phyloP scores from a whole-genome alignment of 2,888 invertebrate genomes.

The Idaea straminata region DNA sequence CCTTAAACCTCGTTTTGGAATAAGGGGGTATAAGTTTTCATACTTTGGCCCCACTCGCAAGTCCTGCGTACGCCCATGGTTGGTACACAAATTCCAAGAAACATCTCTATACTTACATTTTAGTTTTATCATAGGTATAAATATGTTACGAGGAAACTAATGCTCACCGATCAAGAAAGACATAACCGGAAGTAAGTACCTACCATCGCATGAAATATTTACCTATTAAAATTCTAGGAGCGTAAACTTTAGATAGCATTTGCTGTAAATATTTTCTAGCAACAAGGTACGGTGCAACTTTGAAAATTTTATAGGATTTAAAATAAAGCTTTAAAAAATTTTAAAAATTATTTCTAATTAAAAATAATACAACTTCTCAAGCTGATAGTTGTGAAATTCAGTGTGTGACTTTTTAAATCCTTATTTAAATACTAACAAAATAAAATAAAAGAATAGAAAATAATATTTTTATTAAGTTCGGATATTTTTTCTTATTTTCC shows the following conservation, averaged over 20 bases:
- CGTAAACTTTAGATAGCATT: constrained; percentile 1
- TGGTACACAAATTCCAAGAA: no score
- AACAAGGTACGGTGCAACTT: background rate
- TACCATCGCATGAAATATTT: background rate
- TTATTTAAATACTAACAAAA: no score
- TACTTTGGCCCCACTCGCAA: background rate
- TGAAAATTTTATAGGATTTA: background rate
- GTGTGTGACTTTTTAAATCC: no score
- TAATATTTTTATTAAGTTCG: no score
- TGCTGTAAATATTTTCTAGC: background rate
- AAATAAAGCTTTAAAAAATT: background rate
- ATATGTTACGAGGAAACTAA: background rate
- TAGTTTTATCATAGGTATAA: background rate
- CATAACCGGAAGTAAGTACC: background rate
- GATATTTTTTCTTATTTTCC: no score
- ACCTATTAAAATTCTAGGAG: constrained; percentile 1
- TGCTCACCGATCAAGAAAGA: background rate
- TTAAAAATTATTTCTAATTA: no score
- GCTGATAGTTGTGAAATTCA: no score
- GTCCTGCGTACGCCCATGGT: no score
- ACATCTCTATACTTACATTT: background rate
- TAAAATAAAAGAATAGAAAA: no score
- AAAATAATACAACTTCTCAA: no score
- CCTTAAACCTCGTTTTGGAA: no score
- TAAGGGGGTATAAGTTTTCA: background rate